These are phyloP conservation scores for Channa maculata DNA, from an alignment of 2,113 vertebrate species.

Conservation along the genomic window DNA sequence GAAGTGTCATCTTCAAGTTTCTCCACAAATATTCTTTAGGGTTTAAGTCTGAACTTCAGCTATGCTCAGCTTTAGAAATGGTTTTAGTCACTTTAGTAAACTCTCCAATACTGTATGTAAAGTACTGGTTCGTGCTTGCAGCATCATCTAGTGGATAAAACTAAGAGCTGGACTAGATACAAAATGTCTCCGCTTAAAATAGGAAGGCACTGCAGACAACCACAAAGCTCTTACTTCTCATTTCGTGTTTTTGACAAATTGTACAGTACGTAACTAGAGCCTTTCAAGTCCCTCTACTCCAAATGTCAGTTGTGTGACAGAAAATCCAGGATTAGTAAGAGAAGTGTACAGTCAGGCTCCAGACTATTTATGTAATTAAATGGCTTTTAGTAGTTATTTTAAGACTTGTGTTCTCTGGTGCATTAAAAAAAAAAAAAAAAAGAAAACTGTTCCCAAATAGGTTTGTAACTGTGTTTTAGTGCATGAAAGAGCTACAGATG, in stretches of 20 bases:
- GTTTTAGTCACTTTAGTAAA: too few species aligned
- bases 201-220: background rate
- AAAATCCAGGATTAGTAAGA: background rate
- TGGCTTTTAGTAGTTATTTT: background rate
- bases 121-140: too few species aligned
- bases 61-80: too few species aligned
- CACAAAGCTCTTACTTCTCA: conserved; percentile 1
- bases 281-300: background rate
- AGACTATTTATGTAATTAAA: conserved; percentile 11
- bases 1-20: too few species aligned
- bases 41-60: too few species aligned
- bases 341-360: background rate
- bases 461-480: background rate
- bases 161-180: background rate
- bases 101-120: too few species aligned
- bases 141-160: background rate
- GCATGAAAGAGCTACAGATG: background rate
- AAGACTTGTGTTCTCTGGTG: background rate
- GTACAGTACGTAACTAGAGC: fast-evolving
- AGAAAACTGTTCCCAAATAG: background rate
- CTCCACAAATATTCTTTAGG: too few species aligned
- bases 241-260: background rate
- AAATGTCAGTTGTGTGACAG: background rate
- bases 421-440: background rate
- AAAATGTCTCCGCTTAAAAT: background rate